phyloP scores from a whole-genome alignment of 2,797 vertebrate species.

The Liasis olivaceus region DNA sequence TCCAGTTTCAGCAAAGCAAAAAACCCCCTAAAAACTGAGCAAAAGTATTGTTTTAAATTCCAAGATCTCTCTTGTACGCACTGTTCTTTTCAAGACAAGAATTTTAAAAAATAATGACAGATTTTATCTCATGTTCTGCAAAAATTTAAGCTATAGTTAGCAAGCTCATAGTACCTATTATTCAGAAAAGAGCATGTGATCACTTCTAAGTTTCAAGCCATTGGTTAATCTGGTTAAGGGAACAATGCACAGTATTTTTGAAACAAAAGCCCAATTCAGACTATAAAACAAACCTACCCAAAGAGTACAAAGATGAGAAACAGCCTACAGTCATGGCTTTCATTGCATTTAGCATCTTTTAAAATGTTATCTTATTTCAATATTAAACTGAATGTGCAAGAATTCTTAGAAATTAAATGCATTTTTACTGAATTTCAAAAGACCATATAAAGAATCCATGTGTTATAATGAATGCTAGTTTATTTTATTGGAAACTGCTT shows the following conservation, averaged over 20 bases:
- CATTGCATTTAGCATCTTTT: constrained; percentile 8
- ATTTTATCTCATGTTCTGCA: neutral
- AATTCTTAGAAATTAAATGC: neutral
- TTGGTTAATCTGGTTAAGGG: constrained; percentile 4
- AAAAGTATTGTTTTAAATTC: neutral
- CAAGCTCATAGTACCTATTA: constrained; percentile 50
- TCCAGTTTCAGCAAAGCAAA: constrained; percentile 13
- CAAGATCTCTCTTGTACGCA: neutral
- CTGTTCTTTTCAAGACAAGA: neutral
- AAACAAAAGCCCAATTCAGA: constrained; percentile 12
- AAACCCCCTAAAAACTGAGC: neutral
- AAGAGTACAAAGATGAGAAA: neutral
- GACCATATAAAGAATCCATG: neutral
- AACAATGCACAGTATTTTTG: constrained; percentile 4
- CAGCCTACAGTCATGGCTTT: neutral
- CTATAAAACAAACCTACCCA: constrained; percentile 10
- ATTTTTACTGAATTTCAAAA: neutral
- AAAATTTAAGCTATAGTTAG: constrained; percentile 18
- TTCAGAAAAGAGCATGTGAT: constrained; percentile 20
- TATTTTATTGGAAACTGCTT: neutral
- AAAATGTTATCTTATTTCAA: neutral
- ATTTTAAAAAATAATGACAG: neutral
- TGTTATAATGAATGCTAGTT: neutral
- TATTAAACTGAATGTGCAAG: neutral
- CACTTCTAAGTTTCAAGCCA: constrained; percentile 11